Conservation (phyloP, 2,113 vertebrate genomes). For the Corynorhinus townsendii region DNA sequence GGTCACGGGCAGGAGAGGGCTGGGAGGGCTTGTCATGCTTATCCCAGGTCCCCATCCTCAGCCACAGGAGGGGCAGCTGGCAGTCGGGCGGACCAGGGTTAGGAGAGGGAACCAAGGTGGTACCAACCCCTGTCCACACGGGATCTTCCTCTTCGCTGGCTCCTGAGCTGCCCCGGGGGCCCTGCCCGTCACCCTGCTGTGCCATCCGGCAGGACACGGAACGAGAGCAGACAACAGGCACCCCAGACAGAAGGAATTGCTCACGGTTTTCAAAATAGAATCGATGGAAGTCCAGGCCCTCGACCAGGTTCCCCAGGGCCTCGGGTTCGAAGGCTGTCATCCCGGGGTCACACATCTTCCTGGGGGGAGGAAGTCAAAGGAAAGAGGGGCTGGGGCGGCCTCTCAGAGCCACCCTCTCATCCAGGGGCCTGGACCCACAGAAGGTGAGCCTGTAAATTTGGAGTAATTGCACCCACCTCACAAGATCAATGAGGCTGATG, state of each 20-base stretch:
- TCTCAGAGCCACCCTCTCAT: background rate
- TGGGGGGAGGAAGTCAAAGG: conserved; percentile 73
- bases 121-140: conserved; percentile 44
- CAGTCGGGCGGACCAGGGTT: background rate
- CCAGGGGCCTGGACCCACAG: background rate
- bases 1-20: background rate
- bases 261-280: conserved; percentile 99
- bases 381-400: conserved; percentile 16
- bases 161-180: conserved; percentile 51
- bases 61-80: background rate
- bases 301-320: conserved; percentile 96
- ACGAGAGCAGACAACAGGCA: conserved; percentile 56
- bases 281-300: conserved; percentile 97
- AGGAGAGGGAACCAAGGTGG: conserved; percentile 14
- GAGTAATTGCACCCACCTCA: background rate
- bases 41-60: background rate
- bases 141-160: conserved; percentile 31
- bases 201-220: conserved; percentile 55
- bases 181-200: conserved; percentile 70
- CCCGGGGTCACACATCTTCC: conserved; percentile 98
- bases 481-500: accelerated
- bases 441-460: background rate
- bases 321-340: conserved; percentile 98
- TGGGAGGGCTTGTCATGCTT: background rate
- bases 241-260: conserved; percentile 65